Evolutionary conservation across 2,113 vertebrate species (phyloP).

Genomic region (Coracopsis vasa): DNA sequence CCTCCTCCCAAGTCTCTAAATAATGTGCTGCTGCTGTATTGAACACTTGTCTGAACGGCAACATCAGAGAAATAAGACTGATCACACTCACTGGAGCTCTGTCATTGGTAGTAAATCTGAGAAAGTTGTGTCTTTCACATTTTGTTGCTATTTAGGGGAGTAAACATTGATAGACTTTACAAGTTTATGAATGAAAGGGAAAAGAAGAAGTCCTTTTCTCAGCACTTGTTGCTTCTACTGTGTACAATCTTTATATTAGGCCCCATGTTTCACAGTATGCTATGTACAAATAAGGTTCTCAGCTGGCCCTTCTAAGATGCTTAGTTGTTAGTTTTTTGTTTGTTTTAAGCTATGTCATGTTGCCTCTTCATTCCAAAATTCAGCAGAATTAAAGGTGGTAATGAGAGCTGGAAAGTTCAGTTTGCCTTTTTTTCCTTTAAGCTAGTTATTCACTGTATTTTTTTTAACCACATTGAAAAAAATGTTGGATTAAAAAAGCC

Average conservation of each 20-base stretch:
- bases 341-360: neutral
- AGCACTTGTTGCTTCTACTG: neutral
- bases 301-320: neutral
- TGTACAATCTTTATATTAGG: neutral
- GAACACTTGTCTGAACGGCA: neutral
- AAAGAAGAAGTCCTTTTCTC: neutral
- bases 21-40: fast-evolving
- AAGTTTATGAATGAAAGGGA: neutral
- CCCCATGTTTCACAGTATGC: neutral
- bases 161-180: neutral
- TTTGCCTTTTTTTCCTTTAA: neutral
- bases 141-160: neutral
- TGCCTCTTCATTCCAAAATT: neutral
- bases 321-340: neutral
- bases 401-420: neutral
- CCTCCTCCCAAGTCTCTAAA: fast-evolving
- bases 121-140: neutral
- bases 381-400: neutral
- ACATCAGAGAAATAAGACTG: neutral
- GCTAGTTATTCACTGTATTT: neutral
- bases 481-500: neutral
- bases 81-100: neutral
- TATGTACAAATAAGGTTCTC: neutral
- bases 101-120: neutral
- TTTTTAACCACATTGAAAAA: neutral